Conservation (phyloP, 2,113 vertebrate genomes). For the Romanogobio albipinnatus region DNA sequence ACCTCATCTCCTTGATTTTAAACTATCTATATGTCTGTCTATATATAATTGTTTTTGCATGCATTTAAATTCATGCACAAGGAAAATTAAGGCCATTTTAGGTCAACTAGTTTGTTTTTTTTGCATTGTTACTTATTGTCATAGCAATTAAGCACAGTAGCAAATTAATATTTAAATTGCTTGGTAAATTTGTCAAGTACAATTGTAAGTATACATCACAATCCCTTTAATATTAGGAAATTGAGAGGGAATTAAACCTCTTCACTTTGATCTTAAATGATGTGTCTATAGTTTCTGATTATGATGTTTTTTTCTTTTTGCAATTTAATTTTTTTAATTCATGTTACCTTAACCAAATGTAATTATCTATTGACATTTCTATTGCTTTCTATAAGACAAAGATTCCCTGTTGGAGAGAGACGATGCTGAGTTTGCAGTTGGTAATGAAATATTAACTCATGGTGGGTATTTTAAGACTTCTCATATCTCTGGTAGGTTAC, state of each 20-base stretch:
- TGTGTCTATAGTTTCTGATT: background rate
- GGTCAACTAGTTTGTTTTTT: background rate
- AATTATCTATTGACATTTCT: conserved; percentile 14
- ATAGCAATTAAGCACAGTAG: background rate
- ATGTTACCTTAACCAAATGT: background rate
- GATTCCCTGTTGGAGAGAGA: background rate
- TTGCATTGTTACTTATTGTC: background rate
- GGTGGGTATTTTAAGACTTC: conserved; percentile 48
- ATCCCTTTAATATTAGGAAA: background rate
- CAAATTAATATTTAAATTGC: background rate
- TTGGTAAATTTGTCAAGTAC: background rate
- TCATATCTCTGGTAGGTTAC: conserved; percentile 4
- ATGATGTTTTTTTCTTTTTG: background rate
- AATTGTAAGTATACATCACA: background rate
- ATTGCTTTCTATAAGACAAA: conserved; percentile 8
- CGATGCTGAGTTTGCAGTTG: conserved; percentile 31
- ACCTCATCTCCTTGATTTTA: no score
- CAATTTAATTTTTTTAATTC: no score
- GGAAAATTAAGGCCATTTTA: no score
- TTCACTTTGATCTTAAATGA: background rate
- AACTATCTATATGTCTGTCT: no score
- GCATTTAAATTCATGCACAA: no score
- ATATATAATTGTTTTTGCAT: no score
- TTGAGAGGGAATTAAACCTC: background rate
- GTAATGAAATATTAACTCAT: conserved; percentile 50